These are phyloP conservation scores for Isichthys henryi DNA, from an alignment of 2,113 vertebrate species.

Conservation along the genomic window DNA sequence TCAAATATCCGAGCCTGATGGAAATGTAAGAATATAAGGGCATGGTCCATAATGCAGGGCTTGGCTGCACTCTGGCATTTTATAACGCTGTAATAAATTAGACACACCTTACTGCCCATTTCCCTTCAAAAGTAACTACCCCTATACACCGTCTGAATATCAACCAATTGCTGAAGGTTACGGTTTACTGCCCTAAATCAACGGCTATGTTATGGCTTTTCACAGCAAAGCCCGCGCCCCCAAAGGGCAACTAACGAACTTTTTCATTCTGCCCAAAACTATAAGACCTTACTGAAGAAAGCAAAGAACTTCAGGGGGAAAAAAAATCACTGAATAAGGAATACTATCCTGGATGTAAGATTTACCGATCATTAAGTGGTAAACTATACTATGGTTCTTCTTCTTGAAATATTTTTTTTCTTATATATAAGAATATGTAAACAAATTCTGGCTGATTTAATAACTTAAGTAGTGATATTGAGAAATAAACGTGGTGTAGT, in stretches of 20 bases:
- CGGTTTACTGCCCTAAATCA: background rate
- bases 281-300: background rate
- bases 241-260: background rate
- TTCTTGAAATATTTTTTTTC: background rate
- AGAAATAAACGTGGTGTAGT: background rate
- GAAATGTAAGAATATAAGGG: conserved; percentile 8
- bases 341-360: background rate
- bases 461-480: background rate
- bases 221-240: background rate
- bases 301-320: background rate
- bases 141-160: background rate
- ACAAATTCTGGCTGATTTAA: background rate
- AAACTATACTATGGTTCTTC: background rate
- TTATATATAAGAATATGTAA: background rate
- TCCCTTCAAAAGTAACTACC: background rate
- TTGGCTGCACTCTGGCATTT: background rate
- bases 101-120: conserved; percentile 4
- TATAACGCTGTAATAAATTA: background rate
- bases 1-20: conserved; percentile 62
- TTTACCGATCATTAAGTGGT: background rate
- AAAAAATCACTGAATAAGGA: background rate
- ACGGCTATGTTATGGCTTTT: background rate
- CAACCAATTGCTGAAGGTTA: background rate
- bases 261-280: background rate
- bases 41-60: background rate